Base-by-base conservation (phyloP, 2,113 vertebrate species). In the Chitala chitala region DNA sequence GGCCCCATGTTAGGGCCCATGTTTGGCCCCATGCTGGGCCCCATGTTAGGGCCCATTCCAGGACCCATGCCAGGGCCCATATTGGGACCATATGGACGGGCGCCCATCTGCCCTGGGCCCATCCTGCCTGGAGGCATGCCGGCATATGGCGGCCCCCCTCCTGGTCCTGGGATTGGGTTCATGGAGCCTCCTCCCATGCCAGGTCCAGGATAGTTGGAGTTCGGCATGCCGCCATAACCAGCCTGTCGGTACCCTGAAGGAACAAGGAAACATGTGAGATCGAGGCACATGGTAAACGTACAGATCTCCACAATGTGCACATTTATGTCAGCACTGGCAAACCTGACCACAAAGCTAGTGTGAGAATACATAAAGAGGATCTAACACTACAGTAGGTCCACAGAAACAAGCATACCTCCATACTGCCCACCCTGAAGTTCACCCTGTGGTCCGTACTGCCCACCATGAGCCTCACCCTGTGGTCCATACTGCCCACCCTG, bases 161-260 rank as follows among this genome's bases (percentile, higher is more conserved):
- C 93, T 84, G 98, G 96, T 15, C 93, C 93, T 0, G 96, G 92
- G 90, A 99, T 94, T 26, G 95, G 92, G 82, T 91, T 94, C 87
- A 96, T 94, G 81, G 89, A 85, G 82, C 92, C 90, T 22, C 20
- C 64, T 13, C 78, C 90, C 92, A 99, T 95, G 73, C 91, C 89
- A 1, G 95, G 92, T n/a, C 91, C 93, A 51, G 93, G 88, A 82
- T 99, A 98, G 88, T 90, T 98, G 85, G 96, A 90, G 3, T 96
- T 98, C 83, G 95, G 91, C 94, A 99, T 95, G 72, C 92, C 90
- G 26, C 93, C 92, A 86, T 98, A 99, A 80, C 94, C 95, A 22
- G 94, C 94, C 84, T 96, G 96, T 82, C 97, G 87, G 83, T 98
- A 98, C 80, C 94, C 95, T 99, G 79, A 1, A 55, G 51, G 36